Evolutionary conservation across 2,888 invertebrate species (phyloP), one percentile per base, ranked within the genome.

Genomic region (Phymatocera aterrima): DNA sequence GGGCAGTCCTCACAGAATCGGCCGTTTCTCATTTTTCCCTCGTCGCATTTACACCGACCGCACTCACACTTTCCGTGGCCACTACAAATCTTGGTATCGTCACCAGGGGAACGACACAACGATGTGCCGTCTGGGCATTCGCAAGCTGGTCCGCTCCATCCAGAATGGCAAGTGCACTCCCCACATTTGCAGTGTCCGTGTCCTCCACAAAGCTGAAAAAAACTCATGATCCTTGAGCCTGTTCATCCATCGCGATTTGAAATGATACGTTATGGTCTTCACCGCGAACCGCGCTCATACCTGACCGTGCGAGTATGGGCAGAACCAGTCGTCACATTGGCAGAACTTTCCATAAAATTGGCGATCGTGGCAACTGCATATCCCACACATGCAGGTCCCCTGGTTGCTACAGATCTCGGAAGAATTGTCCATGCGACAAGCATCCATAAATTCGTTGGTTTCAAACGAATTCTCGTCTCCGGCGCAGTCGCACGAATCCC

Each of bases 251-350:
- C 15, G 4, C 1, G 5, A 57, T 57, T 2, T 15, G 15, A 28
- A 6, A 6, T 5, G 5, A 28, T 12, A 0, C n/a, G n/a, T n/a
- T n/a, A n/a, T n/a, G n/a, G n/a, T n/a, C n/a, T n/a, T n/a, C n/a
- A n/a, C n/a, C n/a, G n/a, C n/a, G n/a, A n/a, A n/a, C n/a, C n/a
- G n/a, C n/a, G n/a, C 24, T 54, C 15, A 12, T 43, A 93, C 85
- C 40, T 88, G 84, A 0, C 91, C 88, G 2, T 88, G 88, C 54
- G 92, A 88, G 31, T 93, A 88, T 48, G 92, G 92, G 87, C 97
- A 97, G 68, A 95, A 95, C 86, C 93, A 94, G 87, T 94, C 94
- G 88, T 96, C 95, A 87, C 96, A 96, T 83, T 97, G 93, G 86
- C 97, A 97, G 87, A 92, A 95, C 78, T 92, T 90, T 0, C 96